Base-by-base conservation (phyloP, 2,797 vertebrate species). In the Vireo griseus region DNA sequence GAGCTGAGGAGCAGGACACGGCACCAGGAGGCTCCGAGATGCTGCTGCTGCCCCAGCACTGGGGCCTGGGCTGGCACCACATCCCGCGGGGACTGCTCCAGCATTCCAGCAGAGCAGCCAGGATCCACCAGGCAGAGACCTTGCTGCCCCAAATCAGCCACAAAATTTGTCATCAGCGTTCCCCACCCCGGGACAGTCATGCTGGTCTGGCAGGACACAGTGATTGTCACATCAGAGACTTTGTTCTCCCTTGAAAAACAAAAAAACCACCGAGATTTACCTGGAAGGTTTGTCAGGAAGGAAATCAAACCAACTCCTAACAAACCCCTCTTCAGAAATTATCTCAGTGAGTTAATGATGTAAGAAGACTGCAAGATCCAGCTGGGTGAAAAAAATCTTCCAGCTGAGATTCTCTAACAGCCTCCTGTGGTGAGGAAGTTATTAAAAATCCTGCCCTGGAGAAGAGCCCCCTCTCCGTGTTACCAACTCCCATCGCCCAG, bases 381-480 rank as follows among this genome's bases (percentile, higher is more conserved):
- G 88, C 87, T 89, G 92, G 75, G 88, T 59, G 68, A 58, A 65
- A 86, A 77, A 90, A 88, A 88, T 52, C 76, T 22, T 88, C 88
- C 86, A 86, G 95, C 90, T 86, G 88, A 50, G 90, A 62, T 68
- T 81, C 15, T 21, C 81, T 84, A 42, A 63, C 85, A 80, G 92
- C 58, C 74, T 92, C 90, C 92, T 4, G 25, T 13, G 18, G 86
- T 73, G 67, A 42, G 76, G 88, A 90, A 90, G 88, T 88, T 95
- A 90, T 93, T 93, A 90, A 88, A 88, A 86, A 72, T 61, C 86
- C 48, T 72, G 87, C 91, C 84, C 89, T 39, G 26, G 92, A 95
- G 88, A 93, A 91, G 82, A 58, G 50, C 61, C 78, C 81, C 54
- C 82, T 54, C 67, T 68, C 82, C 1, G 2, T 4, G 15, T 18